Evolutionary conservation across 2,113 vertebrate genomes (phyloP).

Genomic region (Alligator sinensis): DNA sequence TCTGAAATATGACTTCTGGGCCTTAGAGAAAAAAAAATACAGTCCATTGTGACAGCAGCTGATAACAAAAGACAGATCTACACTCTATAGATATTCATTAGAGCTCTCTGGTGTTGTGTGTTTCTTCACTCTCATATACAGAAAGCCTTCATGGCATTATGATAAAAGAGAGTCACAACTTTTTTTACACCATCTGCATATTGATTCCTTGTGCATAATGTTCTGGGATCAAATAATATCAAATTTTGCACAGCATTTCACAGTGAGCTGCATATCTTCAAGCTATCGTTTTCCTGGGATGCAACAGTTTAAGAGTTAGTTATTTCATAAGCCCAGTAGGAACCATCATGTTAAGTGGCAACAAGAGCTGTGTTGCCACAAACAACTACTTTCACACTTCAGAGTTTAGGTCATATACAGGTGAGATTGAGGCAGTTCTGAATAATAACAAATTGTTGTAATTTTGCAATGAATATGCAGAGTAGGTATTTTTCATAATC

Average conservation of each 20-base stretch:
- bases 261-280: neutral
- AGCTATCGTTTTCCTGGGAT: neutral
- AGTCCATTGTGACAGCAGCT: conserved; percentile 18
- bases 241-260: neutral
- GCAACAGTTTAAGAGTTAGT: neutral
- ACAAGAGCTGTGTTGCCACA: neutral
- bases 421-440: neutral
- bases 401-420: neutral
- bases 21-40: neutral
- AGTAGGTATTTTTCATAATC: neutral
- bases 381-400: neutral
- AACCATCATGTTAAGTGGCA: neutral
- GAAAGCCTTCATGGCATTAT: neutral
- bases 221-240: neutral
- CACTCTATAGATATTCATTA: conserved; percentile 29
- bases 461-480: neutral
- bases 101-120: neutral
- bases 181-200: neutral
- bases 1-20: conserved; percentile 55
- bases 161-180: conserved; percentile 7
- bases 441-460: accelerated
- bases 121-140: neutral
- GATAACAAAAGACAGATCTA: conserved; percentile 58
- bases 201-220: neutral
- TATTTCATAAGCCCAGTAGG: neutral